These are phyloP conservation scores for Cephus rjabovi DNA, from an alignment of 2,888 invertebrate species.

Conservation along the genomic window DNA sequence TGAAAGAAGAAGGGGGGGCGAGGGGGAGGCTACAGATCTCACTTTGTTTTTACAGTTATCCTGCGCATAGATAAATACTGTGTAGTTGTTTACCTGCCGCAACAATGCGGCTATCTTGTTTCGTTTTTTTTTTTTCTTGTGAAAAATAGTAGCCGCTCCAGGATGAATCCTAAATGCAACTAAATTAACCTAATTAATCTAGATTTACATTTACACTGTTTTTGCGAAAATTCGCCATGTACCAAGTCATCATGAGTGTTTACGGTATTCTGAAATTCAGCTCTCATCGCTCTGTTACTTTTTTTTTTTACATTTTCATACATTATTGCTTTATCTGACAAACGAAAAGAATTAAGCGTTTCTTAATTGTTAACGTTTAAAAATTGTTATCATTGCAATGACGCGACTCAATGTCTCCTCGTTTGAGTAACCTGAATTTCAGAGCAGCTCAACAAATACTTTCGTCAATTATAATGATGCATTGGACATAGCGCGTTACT, in stretches of 20 bases:
- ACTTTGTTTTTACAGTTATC: neutral
- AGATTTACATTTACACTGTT: neutral
- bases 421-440: neutral
- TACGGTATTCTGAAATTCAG: neutral
- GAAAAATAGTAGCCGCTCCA: slow-evolving; percentile 19
- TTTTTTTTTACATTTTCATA: neutral
- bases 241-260: neutral
- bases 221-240: neutral
- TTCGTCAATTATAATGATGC: slow-evolving; percentile 24
- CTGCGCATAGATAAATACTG: slow-evolving; percentile 28
- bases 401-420: neutral
- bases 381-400: neutral
- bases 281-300: neutral
- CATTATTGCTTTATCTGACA: neutral
- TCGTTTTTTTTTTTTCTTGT: slow-evolving; percentile 10
- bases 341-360: neutral
- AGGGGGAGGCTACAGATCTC: neutral
- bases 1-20: neutral
- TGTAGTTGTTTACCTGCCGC: slow-evolving; percentile 22
- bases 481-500: neutral
- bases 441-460: slow-evolving; percentile 33
- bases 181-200: slow-evolving; percentile 14
- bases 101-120: slow-evolving; percentile 2
- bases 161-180: slow-evolving; percentile 25
- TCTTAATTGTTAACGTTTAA: neutral